Conservation (phyloP, 2,888 invertebrate species). For the Bembecia ichneumoniformis region DNA sequence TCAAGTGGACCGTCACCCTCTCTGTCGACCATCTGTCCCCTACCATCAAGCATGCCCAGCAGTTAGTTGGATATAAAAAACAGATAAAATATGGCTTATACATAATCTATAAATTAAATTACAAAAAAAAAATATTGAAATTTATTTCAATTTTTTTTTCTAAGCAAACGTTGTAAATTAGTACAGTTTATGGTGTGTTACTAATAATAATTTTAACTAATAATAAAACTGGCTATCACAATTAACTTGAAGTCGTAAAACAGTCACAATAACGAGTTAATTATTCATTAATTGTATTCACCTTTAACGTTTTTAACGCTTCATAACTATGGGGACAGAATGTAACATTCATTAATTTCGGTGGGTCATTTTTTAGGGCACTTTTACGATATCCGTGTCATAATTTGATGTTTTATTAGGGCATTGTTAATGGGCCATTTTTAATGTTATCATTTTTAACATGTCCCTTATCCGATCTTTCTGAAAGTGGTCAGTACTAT, state of each 20-base stretch:
- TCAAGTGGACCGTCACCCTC: too few species aligned
- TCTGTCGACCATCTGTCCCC: too few species aligned
- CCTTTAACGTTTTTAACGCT: slow-evolving; percentile 5
- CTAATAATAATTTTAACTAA: background rate
- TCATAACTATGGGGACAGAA: slow-evolving; percentile 3
- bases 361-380: slow-evolving; percentile 4
- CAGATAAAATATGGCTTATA: too few species aligned
- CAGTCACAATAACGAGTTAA: background rate
- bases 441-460: background rate
- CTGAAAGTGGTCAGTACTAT: too few species aligned
- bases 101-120: too few species aligned
- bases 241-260: background rate
- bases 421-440: slow-evolving; percentile 7
- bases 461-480: background rate
- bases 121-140: too few species aligned
- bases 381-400: slow-evolving; percentile 10
- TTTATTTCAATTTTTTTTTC: too few species aligned
- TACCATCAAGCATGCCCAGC: too few species aligned
- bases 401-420: slow-evolving; percentile 10
- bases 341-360: slow-evolving; percentile 1
- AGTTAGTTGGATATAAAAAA: too few species aligned
- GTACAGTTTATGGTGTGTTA: background rate
- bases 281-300: background rate
- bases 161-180: background rate
- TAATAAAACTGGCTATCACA: background rate